Evolutionary conservation across 2,888 invertebrate species (phyloP), one percentile per base, ranked within the genome.

Genomic region (Malthinus flaveolus): DNA sequence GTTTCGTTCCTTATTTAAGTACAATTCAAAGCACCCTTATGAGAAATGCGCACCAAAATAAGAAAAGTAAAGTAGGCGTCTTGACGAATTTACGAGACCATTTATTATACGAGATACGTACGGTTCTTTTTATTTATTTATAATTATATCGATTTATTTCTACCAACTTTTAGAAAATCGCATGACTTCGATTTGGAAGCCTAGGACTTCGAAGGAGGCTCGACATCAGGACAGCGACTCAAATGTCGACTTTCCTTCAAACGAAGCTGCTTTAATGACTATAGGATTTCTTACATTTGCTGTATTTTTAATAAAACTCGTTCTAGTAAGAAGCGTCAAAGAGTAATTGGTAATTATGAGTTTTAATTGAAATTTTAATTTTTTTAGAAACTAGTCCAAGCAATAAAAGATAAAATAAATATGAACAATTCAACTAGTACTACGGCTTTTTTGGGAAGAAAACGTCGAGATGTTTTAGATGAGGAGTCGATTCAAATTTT

Each of bases 261-360:
- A 89, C 3, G 92, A 92, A 78, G 88, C 90, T 44, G 87, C 93
- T 0, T 79, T 93, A 49, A 87, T 93, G 85, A 89, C 90, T 34
- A 90, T 93, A 65, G 90, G 91, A 13, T 92, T 93, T 75, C 81
- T 93, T 7, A 91, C 92, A 0, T 92, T 93, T 76, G 91, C 92
- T 0, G 91, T 92, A 5, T 93, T 91, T 72, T 83, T 93, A 53
- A 88, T 93, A 49, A 91, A 92, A 79, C 80, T 93, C 33, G 89
- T 93, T 33, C 81, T 91, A 84, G 92, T 92, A 82, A 82, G 82
- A 4, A 39, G 11, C 7, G 7, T 6, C 11, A 44, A 15, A 37
- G n/a, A n/a, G n/a, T n/a, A 33, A 35, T 23, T 35, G 0, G 13
- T 15, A 15, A 6, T 13, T 8, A 23, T 10, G 35, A 47, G 6